A percentile compares a stretch with the other conserved stretches of the same genome.
Evolutionary conservation across 1,140 invertebrate genomes (phyloP).

Genomic region (Maconellicoccus hirsutus): DNA sequence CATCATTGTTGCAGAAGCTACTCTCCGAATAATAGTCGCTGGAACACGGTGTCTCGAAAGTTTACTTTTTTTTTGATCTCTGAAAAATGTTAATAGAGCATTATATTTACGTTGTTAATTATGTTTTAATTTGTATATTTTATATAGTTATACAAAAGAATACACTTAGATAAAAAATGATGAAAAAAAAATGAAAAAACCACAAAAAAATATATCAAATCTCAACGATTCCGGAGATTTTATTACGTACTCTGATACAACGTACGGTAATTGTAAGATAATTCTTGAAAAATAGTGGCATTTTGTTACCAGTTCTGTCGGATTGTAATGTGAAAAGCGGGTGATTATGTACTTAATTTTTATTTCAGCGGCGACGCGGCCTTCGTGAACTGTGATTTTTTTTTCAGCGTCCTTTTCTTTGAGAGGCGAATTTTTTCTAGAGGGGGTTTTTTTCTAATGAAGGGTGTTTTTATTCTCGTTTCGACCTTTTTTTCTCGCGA

Average conservation of each 20-base stretch:
- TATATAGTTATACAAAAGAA: too few species aligned
- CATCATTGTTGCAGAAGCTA: conserved; percentile 61
- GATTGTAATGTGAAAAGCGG: neutral
- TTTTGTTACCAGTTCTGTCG: neutral
- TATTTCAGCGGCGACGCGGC: neutral
- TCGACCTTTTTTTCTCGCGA: neutral
- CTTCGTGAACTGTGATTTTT: neutral
- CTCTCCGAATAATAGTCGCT: conserved; percentile 50
- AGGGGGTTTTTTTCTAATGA: too few species aligned
- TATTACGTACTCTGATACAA: too few species aligned
- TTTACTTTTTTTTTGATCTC: conserved; percentile 10
- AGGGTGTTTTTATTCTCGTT: neutral
- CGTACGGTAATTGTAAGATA: neutral
- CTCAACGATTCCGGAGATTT: neutral
- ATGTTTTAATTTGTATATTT: neutral
- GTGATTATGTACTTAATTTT: neutral
- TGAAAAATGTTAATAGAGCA: neutral
- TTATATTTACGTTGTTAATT: conserved; percentile 7
- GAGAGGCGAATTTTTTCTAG: too few species aligned
- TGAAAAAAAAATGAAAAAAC: neutral
- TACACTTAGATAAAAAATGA: too few species aligned
- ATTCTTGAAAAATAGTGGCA: neutral
- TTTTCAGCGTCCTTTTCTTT: neutral
- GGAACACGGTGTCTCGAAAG: neutral
- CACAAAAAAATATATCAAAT: neutral